Conservation (phyloP, 2,797 vertebrate genomes). For the Nyctibius grandis region DNA sequence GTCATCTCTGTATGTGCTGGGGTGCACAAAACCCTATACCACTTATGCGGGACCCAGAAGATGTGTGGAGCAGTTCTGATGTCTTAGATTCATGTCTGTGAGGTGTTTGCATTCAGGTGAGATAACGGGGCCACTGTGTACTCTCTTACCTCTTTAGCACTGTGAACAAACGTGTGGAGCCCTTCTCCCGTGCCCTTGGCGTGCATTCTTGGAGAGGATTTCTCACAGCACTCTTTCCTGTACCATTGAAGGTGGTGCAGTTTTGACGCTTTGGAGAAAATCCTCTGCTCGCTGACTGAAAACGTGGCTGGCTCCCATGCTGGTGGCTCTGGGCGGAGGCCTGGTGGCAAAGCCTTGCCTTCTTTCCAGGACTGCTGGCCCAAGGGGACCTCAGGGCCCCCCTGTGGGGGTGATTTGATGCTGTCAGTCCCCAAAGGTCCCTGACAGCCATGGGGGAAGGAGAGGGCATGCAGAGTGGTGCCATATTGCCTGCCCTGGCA, state of each 20-base stretch:
- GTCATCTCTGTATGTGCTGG: not conserved
- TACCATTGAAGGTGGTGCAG: not conserved
- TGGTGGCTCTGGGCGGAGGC: not conserved
- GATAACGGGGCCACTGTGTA: not conserved
- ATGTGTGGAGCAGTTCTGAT: not conserved
- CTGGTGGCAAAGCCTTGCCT: not conserved
- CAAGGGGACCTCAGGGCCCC: not conserved
- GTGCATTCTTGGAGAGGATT: not conserved
- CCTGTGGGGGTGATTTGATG: not conserved
- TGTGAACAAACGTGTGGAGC: fast-evolving
- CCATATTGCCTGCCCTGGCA: not conserved
- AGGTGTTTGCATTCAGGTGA: not conserved
- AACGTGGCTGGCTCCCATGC: fast-evolving
- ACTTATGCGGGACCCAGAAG: not conserved
- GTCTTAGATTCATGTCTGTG: not conserved
- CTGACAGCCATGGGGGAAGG: not conserved
- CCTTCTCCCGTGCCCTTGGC: not conserved
- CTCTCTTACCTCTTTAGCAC: not conserved
- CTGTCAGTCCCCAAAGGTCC: fast-evolving
- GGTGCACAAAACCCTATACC: not conserved
- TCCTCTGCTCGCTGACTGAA: not conserved
- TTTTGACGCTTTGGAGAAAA: not conserved
- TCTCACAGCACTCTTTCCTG: not conserved
- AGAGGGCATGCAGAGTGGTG: not conserved
- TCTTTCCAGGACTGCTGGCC: not conserved